phyloP scores from a whole-genome alignment of 1,140 invertebrate genomes.

The Magallana angulata region DNA sequence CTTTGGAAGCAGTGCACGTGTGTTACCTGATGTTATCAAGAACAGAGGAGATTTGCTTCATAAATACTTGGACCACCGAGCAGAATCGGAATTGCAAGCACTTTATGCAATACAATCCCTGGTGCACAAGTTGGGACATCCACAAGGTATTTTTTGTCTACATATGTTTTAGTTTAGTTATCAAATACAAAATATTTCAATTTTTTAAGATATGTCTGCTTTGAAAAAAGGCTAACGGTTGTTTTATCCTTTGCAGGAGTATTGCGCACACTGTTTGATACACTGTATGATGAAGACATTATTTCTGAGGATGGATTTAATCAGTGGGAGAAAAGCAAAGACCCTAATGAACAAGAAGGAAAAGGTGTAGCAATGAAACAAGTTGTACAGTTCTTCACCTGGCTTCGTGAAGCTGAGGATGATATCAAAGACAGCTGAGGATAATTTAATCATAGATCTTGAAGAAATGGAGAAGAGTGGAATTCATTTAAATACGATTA shows the following conservation, averaged over 20 bases:
- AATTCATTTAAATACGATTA: no score
- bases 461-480: background rate
- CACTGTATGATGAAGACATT: conserved; percentile 82
- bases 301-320: conserved; percentile 84
- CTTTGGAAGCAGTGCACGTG: conserved; percentile 61
- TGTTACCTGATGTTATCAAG: conserved; percentile 70
- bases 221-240: no score
- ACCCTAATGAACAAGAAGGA: conserved; percentile 81
- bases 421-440: conserved; percentile 68
- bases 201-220: no score
- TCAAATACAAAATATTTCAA: no score
- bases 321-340: conserved; percentile 82
- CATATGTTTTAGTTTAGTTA: no score
- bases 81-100: conserved; percentile 88
- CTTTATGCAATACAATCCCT: conserved; percentile 90
- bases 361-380: conserved; percentile 83
- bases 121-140: conserved; percentile 88
- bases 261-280: conserved; percentile 81
- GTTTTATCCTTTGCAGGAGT: conserved; percentile 77
- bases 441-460: conserved; percentile 45
- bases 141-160: conserved; percentile 83
- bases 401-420: no score
- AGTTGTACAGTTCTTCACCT: conserved; percentile 83
- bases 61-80: conserved; percentile 87
- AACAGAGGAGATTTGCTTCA: conserved; percentile 83